phyloP scores from a whole-genome alignment of 2,797 vertebrate genomes.

The Lateolabrax maculatus region DNA sequence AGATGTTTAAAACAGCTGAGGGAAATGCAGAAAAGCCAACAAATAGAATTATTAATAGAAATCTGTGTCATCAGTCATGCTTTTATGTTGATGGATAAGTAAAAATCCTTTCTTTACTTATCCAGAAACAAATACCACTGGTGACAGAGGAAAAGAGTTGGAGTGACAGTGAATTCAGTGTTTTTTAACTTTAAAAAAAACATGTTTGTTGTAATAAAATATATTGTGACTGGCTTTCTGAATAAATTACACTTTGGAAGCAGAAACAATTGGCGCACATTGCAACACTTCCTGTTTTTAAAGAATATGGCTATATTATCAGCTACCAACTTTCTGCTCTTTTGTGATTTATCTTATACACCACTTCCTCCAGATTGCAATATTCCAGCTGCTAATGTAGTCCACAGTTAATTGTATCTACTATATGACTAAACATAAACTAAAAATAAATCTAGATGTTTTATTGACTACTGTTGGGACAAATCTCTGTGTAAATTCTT shows the following conservation, averaged over 20 bases:
- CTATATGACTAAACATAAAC: neutral
- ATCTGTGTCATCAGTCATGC: constrained; percentile 22
- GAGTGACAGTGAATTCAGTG: neutral
- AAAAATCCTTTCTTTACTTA: neutral
- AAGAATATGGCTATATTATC: neutral
- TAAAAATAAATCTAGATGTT: constrained; percentile 12
- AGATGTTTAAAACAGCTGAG: constrained; percentile 1
- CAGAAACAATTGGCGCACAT: constrained; percentile 19
- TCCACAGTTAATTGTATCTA: constrained; percentile 16
- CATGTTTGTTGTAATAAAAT: constrained; percentile 16
- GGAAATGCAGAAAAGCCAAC: constrained; percentile 13
- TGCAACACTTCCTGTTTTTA: constrained; percentile 34
- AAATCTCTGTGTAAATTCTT: constrained; percentile 1
- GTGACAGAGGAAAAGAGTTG: constrained; percentile 5
- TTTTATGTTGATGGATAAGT: constrained; percentile 20
- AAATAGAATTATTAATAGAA: constrained; percentile 31
- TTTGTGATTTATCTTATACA: constrained; percentile 10
- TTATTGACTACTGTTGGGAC: constrained; percentile 5
- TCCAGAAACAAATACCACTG: neutral
- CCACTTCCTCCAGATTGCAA: neutral
- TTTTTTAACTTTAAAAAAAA: constrained; percentile 12
- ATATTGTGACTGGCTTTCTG: constrained; percentile 5
- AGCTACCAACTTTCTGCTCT: neutral
- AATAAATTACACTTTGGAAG: constrained; percentile 18
- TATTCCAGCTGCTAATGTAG: constrained; percentile 18